These are phyloP conservation scores for Nezara viridula DNA, from an alignment of 2,888 invertebrate genomes.

Conservation along the genomic window DNA sequence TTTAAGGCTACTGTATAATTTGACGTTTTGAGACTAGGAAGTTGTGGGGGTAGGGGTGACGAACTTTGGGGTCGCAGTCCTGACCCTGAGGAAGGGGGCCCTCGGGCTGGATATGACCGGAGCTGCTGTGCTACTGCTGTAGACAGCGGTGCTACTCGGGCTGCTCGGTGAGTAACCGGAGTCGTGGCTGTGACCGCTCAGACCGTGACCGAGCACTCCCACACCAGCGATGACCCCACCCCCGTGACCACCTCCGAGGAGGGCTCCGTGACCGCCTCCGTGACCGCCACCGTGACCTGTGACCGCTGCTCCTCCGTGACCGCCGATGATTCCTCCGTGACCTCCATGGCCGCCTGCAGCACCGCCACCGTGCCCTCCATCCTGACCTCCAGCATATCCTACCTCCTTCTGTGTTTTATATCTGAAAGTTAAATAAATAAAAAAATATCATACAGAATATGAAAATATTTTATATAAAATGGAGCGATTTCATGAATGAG, in stretches of 20 bases:
- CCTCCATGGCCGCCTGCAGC: conserved; percentile 50
- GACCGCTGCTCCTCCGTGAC: not conserved
- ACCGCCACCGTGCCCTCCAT: not conserved
- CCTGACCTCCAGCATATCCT: conserved; percentile 56
- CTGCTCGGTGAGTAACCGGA: conserved; percentile 48
- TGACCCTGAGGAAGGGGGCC: conserved; percentile 60
- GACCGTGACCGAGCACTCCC: conserved; percentile 11
- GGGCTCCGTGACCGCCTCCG: conserved; percentile 8
- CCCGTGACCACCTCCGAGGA: not conserved
- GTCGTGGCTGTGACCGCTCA: conserved; percentile 20
- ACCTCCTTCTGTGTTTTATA: conserved; percentile 65
- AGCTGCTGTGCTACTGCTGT: conserved; percentile 58
- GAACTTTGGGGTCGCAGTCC: conserved; percentile 61
- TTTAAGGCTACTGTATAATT: not conserved
- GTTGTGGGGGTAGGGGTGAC: conserved; percentile 57
- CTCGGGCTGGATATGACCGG: conserved; percentile 53
- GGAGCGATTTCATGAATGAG: no score
- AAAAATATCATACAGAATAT: no score
- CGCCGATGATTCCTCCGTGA: not conserved
- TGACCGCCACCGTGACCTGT: not conserved
- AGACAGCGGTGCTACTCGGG: conserved; percentile 59
- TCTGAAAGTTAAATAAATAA: conserved; percentile 53
- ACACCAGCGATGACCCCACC: not conserved
- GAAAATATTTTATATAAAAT: no score
- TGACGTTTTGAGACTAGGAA: conserved; percentile 42